These are phyloP conservation scores for Strix occidentalis DNA, from an alignment of 2,797 vertebrate species.

Conservation along the genomic window DNA sequence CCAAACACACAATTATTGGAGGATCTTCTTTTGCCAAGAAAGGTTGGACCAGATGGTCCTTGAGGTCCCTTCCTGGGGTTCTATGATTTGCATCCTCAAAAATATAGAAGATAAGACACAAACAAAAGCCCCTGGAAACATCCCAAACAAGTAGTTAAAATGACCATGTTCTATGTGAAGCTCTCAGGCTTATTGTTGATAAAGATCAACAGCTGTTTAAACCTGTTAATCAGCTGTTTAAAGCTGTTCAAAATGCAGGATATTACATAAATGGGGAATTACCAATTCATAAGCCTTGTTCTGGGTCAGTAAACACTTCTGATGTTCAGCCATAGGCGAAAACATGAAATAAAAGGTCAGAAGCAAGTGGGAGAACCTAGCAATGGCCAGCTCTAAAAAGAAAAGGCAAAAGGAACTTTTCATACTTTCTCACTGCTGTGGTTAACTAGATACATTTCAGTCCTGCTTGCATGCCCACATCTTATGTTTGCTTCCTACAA, in stretches of 20 bases:
- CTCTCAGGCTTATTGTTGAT: background rate
- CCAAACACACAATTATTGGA: rapidly evolving
- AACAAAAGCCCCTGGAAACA: background rate
- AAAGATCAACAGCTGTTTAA: background rate
- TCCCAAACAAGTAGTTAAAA: background rate
- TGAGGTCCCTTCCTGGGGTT: too few relatives aligned
- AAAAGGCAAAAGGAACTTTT: background rate
- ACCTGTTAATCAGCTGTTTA: background rate
- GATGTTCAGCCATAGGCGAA: background rate
- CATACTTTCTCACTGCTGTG: background rate
- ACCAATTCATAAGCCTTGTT: background rate
- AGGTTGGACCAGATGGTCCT: too few relatives aligned
- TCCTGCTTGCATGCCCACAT: background rate
- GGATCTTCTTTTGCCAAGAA: background rate
- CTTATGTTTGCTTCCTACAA: background rate
- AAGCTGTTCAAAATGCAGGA: too few relatives aligned
- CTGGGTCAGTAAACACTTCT: background rate
- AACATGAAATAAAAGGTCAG: background rate
- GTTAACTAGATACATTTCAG: background rate
- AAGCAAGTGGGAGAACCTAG: background rate
- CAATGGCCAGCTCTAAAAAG: background rate
- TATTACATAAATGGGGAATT: background rate
- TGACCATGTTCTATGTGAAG: rapidly evolving
- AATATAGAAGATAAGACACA: background rate
- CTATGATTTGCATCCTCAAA: background rate